Evolutionary conservation across 1,140 invertebrate species (phyloP), one percentile per base, ranked within the genome.

Genomic region (Oryctes rhinoceros): DNA sequence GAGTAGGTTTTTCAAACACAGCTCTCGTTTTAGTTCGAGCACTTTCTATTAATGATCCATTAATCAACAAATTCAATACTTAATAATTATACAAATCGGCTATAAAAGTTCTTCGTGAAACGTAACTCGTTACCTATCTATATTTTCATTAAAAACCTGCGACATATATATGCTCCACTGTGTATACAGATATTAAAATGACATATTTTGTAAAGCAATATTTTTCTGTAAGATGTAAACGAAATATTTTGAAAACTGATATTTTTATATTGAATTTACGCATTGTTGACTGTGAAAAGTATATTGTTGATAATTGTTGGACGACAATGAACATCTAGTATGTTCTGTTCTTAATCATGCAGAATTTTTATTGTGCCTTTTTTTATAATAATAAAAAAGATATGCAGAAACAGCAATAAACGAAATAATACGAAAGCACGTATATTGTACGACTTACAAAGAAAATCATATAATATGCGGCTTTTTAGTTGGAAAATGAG

Each of bases 181-280:
- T 59, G 15, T 18, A 18, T 6, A 18, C 53, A 59, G 53, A 59
- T 59, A 59, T 59, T 59, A 59, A 59, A 18, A 15, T 59, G 53
- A 59, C n/a, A 71, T 71, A 71, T 71, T 71, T 71, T 71, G 18
- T 59, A 59, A 59, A 59, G 53, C 65, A 71, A 71, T 71, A 37
- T 71, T 35, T 71, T 71, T 71, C 7, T 71, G 18, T 71, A 71
- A 1, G 39, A 44, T 44, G 13, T 18, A 62, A 62, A 37, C 65
- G 35, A 35, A 35, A 71, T 13, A 20, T 67, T 67, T 24, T 4
- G 4, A 30, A 67, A 67, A 67, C 24, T 9, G 7, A 71, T 71
- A 71, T 71, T 71, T 71, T 71, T 71, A 71, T 71, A 71, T 35
- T 35, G 37, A 71, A 20, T 71, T 71, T 71, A 71, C 24, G 18